A percentile compares a stretch with the other conserved stretches of the same genome.
Conservation (phyloP, 2,797 vertebrate species). For the Periophthalmus magnuspinnatus region DNA sequence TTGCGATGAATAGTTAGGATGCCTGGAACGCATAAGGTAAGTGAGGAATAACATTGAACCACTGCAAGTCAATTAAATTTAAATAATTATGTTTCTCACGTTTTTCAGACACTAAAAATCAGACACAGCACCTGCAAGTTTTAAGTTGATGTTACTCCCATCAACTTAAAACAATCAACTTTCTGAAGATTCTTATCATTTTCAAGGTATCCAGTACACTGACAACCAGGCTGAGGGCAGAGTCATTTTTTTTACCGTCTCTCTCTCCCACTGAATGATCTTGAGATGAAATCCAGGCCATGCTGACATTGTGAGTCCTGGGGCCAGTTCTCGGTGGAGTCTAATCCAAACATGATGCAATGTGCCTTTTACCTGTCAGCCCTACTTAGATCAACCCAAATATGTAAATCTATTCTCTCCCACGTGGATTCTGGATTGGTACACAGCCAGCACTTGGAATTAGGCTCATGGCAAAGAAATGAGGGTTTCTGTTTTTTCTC, state of each 20-base stretch:
- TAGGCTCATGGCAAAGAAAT: not conserved
- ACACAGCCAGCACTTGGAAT: not conserved
- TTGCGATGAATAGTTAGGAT: too few species aligned
- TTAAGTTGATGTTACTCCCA: not conserved
- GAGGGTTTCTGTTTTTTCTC: not conserved
- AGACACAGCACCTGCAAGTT: too few species aligned
- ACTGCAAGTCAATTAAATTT: too few species aligned
- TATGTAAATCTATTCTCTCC: slow-evolving; percentile 15
- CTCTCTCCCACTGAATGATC: slow-evolving; percentile 5
- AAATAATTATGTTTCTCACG: too few species aligned
- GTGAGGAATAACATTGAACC: too few species aligned
- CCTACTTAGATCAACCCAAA: slow-evolving; percentile 34
- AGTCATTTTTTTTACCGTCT: slow-evolving; percentile 1
- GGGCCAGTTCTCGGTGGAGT: slow-evolving; percentile 12
- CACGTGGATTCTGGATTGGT: not conserved
- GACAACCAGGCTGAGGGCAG: slow-evolving; percentile 1
- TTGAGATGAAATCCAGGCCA: slow-evolving; percentile 18
- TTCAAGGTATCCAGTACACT: not conserved
- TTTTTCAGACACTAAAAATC: too few species aligned
- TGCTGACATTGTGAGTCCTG: slow-evolving; percentile 16
- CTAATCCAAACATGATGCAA: slow-evolving; percentile 24
- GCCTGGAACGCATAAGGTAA: too few species aligned
- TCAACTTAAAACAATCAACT: not conserved
- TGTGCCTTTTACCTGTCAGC: slow-evolving; percentile 27
- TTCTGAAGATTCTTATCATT: not conserved